phyloP scores from a whole-genome alignment of 1,140 invertebrate species.

The Chionoecetes opilio region DNA sequence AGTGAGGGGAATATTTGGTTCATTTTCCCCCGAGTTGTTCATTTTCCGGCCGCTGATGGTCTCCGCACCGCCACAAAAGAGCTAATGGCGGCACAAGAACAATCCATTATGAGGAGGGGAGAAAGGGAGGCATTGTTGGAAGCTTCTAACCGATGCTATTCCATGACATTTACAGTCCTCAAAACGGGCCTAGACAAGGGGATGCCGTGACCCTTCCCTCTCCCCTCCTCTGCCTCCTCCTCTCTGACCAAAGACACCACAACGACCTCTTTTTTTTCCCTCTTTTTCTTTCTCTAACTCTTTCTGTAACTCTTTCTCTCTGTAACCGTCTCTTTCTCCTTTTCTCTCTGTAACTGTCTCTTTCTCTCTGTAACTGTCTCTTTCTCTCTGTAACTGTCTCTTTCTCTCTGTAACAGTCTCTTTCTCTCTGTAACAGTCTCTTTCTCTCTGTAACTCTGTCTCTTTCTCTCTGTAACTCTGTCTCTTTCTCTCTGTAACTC shows the following conservation, averaged over 20 bases:
- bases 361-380: not conserved
- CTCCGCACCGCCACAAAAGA: slow-evolving; percentile 76
- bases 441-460: not conserved
- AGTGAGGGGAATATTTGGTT: slow-evolving; percentile 70
- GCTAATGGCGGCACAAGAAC: slow-evolving; percentile 79
- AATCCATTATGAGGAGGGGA: slow-evolving; percentile 77
- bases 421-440: not conserved
- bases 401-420: not conserved
- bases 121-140: slow-evolving; percentile 78
- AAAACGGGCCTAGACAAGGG: slow-evolving; percentile 68
- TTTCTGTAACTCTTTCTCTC: no score
- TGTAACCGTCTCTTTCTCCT: not conserved
- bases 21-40: slow-evolving; percentile 74
- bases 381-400: no score
- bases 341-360: no score
- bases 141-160: slow-evolving; percentile 75
- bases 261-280: not conserved
- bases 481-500: not conserved
- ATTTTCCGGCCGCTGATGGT: slow-evolving; percentile 78
- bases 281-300: not conserved
- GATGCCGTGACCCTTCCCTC: not conserved
- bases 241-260: not conserved
- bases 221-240: not conserved
- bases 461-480: no score
- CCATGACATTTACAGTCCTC: slow-evolving; percentile 78